Evolutionary conservation across 2,797 vertebrate species (phyloP), one percentile per base, ranked within the genome.

Genomic region (Pantherophis vulpinus): DNA sequence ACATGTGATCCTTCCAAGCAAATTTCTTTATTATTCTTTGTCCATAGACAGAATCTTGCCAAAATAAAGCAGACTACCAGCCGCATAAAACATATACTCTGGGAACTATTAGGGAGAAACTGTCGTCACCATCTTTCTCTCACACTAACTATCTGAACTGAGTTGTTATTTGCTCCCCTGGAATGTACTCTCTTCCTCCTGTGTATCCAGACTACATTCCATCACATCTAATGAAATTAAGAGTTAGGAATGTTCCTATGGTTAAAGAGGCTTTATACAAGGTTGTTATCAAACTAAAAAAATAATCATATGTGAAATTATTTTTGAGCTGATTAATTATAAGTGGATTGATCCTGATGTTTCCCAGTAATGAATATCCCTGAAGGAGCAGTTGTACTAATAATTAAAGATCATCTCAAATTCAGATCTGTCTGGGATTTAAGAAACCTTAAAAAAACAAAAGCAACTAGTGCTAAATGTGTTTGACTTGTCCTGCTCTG

Each of bases 361-460:
- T 11, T 90, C 14, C 27, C 25, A 58, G 3, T 51, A 66, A 93
- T 6, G 37, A 70, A 42, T 54, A 93, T n/a, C 29, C 20, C 2
- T 8, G 92, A 58, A 91, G 8, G 42, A 91, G 89, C 93, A 95
- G 93, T 56, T 91, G 3, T 12, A 66, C 11, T 14, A 95, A 8
- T 5, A n/a, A 74, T 94, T 55, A 92, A 14, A 89, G 55, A 55
- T 70, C 54, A 88, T 94, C 83, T 93, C 58, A 63, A 55, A 93
- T 93, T 92, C 94, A 89, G 23, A 94, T 86, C 20, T 93, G 32
- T n/a, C 14, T 47, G 58, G 27, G 18, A 1, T 88, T 56, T 6
- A 93, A 25, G 37, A 88, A 89, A 88, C 51, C 42, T 86, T 59
- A 90, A 92, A 86, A 2, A 25, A 7, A 93, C 4, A 20, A 7